Conservation (phyloP, 2,888 invertebrate genomes). For the Ligdia adustata region DNA sequence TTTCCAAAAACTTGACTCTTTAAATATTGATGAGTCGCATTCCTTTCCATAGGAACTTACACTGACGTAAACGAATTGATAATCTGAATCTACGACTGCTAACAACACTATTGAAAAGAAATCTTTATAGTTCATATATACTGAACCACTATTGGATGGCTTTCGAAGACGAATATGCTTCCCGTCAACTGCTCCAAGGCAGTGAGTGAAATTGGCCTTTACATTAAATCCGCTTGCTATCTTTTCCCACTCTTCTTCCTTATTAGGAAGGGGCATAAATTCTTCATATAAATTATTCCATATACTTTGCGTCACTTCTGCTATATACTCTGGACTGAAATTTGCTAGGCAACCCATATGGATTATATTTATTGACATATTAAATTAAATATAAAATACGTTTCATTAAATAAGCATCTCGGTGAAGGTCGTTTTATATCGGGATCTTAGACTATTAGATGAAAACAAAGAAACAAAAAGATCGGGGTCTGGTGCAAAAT, state of each 20-base stretch:
- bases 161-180: constrained; percentile 35
- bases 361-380: no score
- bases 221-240: constrained; percentile 29
- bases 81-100: constrained; percentile 36
- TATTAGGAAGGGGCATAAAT: constrained; percentile 30
- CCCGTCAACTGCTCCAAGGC: constrained; percentile 31
- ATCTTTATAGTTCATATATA: constrained; percentile 34
- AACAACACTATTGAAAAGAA: constrained; percentile 37
- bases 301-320: constrained; percentile 27
- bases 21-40: constrained; percentile 39
- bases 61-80: constrained; percentile 32
- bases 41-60: constrained; percentile 37
- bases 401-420: no score
- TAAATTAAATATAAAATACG: no score
- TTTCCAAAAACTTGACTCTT: constrained; percentile 36
- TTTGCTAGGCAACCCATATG: no score
- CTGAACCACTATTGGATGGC: constrained; percentile 31
- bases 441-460: constrained; percentile 29
- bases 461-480: constrained; percentile 33
- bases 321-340: no score
- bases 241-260: constrained; percentile 29
- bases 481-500: constrained; percentile 34
- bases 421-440: no score
- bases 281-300: constrained; percentile 30
- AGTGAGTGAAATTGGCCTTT: constrained; percentile 30